Evolutionary conservation across 64 coral and sea anemone genomes (phyloP).

Genomic region (Acropora yongei): DNA sequence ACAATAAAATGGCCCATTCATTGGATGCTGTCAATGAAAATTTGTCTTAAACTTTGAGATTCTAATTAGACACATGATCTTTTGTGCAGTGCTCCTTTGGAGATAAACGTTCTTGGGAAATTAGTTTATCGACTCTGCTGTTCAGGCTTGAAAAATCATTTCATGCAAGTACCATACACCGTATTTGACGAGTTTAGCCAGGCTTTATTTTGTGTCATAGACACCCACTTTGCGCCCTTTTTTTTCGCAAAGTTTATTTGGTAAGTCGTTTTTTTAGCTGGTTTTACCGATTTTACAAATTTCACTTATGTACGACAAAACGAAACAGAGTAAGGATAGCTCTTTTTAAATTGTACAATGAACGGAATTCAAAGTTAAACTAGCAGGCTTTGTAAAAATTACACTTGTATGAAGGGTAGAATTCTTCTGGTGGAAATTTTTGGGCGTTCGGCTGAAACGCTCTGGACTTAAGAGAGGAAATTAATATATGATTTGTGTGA

Average conservation of each 20-base stretch:
- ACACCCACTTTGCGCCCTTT: not conserved
- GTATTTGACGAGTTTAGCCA: not conserved
- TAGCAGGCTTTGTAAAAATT: no score
- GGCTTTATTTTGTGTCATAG: not conserved
- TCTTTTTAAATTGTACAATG: no score
- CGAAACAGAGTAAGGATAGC: not conserved
- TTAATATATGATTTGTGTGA: no score
- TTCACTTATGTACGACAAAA: not conserved
- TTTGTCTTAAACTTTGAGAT: constrained; percentile 34
- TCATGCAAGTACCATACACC: not conserved
- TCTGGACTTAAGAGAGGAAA: no score
- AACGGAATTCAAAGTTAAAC: no score
- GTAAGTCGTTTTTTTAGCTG: not conserved
- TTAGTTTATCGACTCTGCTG: constrained; percentile 9
- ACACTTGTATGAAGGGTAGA: no score
- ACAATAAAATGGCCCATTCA: constrained; percentile 33
- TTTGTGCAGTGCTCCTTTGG: constrained; percentile 36
- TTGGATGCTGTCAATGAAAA: constrained; percentile 32
- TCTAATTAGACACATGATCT: constrained; percentile 37
- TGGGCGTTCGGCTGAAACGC: no score
- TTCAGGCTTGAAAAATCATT: not conserved
- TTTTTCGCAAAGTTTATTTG: not conserved
- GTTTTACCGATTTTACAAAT: not conserved
- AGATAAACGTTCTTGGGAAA: constrained; percentile 23
- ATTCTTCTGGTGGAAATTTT: no score